Percentiles rank a stretch among this genome's conserved stretches.
These are phyloP conservation scores for Cremastinae sp. DNA, from an alignment of 2,888 invertebrate genomes.

Conservation along the genomic window DNA sequence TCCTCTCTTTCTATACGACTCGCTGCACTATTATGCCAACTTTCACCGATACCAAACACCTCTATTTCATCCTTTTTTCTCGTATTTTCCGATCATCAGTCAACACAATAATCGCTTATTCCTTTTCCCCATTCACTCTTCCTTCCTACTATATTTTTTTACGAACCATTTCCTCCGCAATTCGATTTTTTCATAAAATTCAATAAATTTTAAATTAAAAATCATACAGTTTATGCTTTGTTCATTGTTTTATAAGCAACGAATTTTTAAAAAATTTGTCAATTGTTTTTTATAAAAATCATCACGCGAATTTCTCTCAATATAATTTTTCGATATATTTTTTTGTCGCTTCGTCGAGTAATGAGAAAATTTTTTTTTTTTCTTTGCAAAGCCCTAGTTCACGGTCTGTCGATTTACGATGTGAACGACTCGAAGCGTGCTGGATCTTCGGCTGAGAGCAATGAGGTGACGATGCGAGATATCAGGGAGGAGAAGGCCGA, in stretches of 20 bases:
- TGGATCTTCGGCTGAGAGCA: slow-evolving; percentile 62
- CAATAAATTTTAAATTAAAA: too few species aligned
- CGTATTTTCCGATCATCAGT: neutral
- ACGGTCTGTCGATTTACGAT: slow-evolving; percentile 67
- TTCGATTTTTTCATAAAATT: too few species aligned
- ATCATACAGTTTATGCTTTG: too few species aligned
- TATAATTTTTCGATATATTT: neutral
- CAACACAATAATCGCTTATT: too few species aligned
- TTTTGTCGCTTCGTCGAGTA: neutral
- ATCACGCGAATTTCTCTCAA: too few species aligned
- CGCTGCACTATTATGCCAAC: slow-evolving; percentile 39
- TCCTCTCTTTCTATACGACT: slow-evolving; percentile 44
- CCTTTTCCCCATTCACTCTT: too few species aligned
- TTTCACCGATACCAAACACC: slow-evolving; percentile 33
- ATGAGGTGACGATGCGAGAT: slow-evolving; percentile 66
- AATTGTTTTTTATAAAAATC: too few species aligned
- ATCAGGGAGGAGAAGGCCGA: slow-evolving; percentile 57
- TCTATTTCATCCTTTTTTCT: neutral
- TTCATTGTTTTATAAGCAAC: neutral
- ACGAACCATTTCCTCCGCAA: too few species aligned
- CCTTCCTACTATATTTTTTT: too few species aligned
- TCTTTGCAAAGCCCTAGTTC: slow-evolving; percentile 58
- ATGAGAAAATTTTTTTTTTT: slow-evolving; percentile 6
- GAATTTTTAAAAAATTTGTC: too few species aligned
- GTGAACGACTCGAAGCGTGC: slow-evolving; percentile 61